Evolutionary conservation across 1,140 invertebrate genomes (phyloP), one percentile per base, ranked within the genome.

Genomic region (Drosophila obscura): DNA sequence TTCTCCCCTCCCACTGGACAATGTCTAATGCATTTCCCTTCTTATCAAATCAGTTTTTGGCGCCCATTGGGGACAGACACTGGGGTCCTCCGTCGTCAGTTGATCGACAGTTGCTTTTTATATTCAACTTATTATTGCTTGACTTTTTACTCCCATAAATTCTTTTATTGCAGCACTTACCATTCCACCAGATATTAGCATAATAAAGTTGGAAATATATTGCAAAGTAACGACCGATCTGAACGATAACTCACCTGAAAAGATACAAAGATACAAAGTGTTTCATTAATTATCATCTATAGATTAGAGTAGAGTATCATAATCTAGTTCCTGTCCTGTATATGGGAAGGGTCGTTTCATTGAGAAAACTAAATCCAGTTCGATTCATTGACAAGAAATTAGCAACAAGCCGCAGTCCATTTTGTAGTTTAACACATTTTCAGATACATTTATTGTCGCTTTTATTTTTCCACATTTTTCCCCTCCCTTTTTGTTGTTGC

Each of bases 181-280:
- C 59, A 67, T 75, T 83, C 76, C 49, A 79, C 65, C 76, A 62
- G 57, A 31, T 76, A 83, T 79, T 66, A 62, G 39, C 48, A 28
- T 55, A 76, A 68, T 65, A 72, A 66, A 57, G 56, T 73, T 81
- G 35, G 35, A 39, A 5, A 1, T 13, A 13, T 39, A 13, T 5
- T 13, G 3, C 11, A 11, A 13, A 46, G 43, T 15, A 43, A 19
- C 6, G 28, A 24, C 5, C 15, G 22, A 63, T 44, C 28, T 46
- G 8, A 35, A 13, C 8, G 11, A 15, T 6, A 44, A 67, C 81
- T 85, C 49, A 85, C 81, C 81, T 85, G 81, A 0, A 85, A 85
- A 77, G 46, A 80, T 16, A 81, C 1, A 56, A 49, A 16, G n/a
- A 24, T 6, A 24, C 55, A 39, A 13, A 48, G 16, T 7, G 49